Evolutionary conservation across 1,140 invertebrate species (phyloP).

Genomic region (Sycophila sp.): DNA sequence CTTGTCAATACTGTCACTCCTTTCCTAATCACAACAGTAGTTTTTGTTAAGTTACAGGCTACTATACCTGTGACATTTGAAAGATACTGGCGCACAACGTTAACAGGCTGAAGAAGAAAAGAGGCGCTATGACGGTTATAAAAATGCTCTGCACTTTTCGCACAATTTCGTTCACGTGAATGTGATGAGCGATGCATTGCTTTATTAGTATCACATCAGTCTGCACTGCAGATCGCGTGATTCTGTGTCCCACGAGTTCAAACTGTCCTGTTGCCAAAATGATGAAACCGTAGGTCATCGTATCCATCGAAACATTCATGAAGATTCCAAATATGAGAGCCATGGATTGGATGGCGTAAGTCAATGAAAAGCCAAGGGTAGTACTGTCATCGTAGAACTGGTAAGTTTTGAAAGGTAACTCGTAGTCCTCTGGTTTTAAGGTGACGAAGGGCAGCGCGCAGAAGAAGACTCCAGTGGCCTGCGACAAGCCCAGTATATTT

Average conservation of each 20-base stretch:
- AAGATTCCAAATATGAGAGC: constrained; percentile 33
- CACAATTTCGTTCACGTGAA: neutral
- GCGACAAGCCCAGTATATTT: neutral
- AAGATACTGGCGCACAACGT: constrained; percentile 50
- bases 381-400: constrained; percentile 20
- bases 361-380: neutral
- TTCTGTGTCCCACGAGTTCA: constrained; percentile 46
- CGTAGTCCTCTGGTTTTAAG: neutral
- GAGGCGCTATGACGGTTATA: constrained; percentile 41
- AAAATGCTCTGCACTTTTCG: constrained; percentile 41
- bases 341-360: neutral
- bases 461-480: neutral
- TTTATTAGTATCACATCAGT: neutral
- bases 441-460: neutral
- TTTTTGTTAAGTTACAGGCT: too few species aligned
- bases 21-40: too few species aligned
- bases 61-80: constrained; percentile 49
- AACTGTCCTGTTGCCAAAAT: constrained; percentile 46
- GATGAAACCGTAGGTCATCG: constrained; percentile 43
- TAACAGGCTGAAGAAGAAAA: constrained; percentile 46
- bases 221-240: neutral
- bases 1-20: too few species aligned
- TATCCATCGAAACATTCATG: constrained; percentile 48
- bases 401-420: neutral
- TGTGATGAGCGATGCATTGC: neutral